Conservation (phyloP, 2,888 invertebrate species). For the Mactromeris polynyma region DNA sequence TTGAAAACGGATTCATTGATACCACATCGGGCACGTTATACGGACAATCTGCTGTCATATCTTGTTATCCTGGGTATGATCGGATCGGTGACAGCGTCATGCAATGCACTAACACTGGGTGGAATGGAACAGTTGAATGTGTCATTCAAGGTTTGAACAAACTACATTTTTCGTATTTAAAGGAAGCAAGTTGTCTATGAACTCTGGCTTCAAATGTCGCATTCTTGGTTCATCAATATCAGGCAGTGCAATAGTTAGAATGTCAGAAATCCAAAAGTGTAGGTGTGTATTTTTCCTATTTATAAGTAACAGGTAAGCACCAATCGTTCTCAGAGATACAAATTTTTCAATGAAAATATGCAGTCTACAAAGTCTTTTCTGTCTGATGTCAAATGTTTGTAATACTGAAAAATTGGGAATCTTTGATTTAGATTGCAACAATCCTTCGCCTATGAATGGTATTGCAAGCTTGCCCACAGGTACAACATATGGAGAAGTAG, state of each 20-base stretch:
- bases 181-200: too few relatives aligned
- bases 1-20: slow-evolving; percentile 25
- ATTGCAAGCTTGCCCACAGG: slow-evolving; percentile 1
- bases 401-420: not conserved
- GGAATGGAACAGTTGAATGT: slow-evolving; percentile 37
- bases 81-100: not conserved
- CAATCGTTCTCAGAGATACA: too few relatives aligned
- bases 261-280: too few relatives aligned
- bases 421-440: slow-evolving; percentile 41
- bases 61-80: slow-evolving; percentile 42
- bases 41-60: slow-evolving; percentile 18
- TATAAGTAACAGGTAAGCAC: not conserved
- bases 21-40: slow-evolving; percentile 17
- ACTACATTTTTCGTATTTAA: too few relatives aligned
- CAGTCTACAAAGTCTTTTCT: too few relatives aligned
- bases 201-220: too few relatives aligned
- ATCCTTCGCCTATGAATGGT: slow-evolving; percentile 30
- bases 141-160: slow-evolving; percentile 26
- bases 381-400: not conserved
- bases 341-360: too few relatives aligned
- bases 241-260: too few relatives aligned
- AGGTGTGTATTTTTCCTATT: too few relatives aligned
- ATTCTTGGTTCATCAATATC: too few relatives aligned
- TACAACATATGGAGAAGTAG: slow-evolving; percentile 30
- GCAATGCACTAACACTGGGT: slow-evolving; percentile 25